Evolutionary conservation across 2,797 vertebrate genomes (phyloP).

Genomic region (Pseudomugil tenellus): DNA sequence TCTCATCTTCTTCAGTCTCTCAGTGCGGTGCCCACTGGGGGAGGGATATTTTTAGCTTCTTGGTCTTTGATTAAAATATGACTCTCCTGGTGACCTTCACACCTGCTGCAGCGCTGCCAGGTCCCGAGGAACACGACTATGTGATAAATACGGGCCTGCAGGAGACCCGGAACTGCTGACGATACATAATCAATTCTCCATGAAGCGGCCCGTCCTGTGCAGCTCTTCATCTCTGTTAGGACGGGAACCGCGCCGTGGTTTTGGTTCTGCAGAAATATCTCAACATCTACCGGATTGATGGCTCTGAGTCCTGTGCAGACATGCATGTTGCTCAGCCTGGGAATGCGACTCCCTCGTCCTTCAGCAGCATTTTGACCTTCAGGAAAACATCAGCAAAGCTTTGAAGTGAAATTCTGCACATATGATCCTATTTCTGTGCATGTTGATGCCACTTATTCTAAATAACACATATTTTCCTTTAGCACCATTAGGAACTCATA

Average conservation of each 20-base stretch:
- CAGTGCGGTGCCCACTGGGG: conserved; percentile 47
- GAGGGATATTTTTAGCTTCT: conserved; percentile 74
- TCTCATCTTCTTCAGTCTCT: conserved; percentile 57
- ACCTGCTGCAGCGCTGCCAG: conserved; percentile 70
- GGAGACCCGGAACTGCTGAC: conserved; percentile 56
- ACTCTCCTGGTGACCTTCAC: conserved; percentile 77
- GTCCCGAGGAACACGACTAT: conserved; percentile 43
- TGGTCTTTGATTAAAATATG: conserved; percentile 81
- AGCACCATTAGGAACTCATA: not conserved
- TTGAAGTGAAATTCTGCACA: not conserved
- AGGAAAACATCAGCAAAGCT: not conserved
- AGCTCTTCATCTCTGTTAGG: not conserved
- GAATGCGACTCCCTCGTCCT: not conserved
- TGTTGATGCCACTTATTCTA: not conserved
- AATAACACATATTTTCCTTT: not conserved
- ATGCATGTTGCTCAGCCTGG: not conserved
- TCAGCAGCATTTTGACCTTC: too few relatives aligned
- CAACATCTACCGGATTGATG: not conserved
- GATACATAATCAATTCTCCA: conserved; percentile 60
- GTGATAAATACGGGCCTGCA: conserved; percentile 63
- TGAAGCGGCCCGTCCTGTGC: conserved; percentile 9
- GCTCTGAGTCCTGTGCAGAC: not conserved
- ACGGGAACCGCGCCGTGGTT: not conserved
- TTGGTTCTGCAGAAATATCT: conserved; percentile 9
- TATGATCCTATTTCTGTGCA: not conserved